A percentile compares a stretch with the other conserved stretches of the same genome.
These are phyloP conservation scores for sheep (Ovis aries) DNA, from an alignment of 2,113 vertebrate genomes.

Conservation along the genomic window DNA sequence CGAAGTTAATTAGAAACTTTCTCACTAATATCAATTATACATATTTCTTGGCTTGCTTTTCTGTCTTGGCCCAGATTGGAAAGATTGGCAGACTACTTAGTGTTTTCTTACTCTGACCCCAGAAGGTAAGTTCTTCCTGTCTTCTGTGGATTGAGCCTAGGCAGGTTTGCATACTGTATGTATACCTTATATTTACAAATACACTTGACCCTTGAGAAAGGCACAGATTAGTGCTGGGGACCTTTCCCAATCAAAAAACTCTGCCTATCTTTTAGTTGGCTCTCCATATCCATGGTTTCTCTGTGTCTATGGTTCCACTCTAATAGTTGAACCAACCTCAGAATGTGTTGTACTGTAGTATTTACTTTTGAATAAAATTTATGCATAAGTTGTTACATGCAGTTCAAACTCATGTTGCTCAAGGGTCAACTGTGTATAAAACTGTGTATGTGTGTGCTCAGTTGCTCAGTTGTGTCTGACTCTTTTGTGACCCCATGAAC, in stretches of 20 bases:
- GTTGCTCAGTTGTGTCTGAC: background rate
- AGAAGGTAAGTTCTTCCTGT: background rate
- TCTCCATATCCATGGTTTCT: background rate
- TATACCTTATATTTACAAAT: background rate
- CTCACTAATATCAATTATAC: background rate
- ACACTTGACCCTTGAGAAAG: background rate
- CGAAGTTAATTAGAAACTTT: slow-evolving; percentile 24
- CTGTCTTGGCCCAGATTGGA: background rate
- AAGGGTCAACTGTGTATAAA: background rate
- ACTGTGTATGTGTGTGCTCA: background rate
- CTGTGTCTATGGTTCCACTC: background rate
- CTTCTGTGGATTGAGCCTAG: background rate
- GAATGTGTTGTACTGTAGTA: background rate
- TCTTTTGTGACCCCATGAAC: background rate
- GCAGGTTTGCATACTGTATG: fast-evolving
- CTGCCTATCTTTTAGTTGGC: background rate
- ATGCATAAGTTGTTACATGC: background rate
- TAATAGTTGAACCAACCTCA: background rate
- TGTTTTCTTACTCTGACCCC: background rate
- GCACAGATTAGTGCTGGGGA: background rate
- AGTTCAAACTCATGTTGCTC: background rate
- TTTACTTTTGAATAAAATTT: background rate
- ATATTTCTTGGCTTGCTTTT: background rate
- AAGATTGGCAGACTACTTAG: background rate
- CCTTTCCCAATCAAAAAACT: background rate